These are phyloP conservation scores for Ladona fulva DNA, from an alignment of 1,140 invertebrate species.

Conservation along the genomic window DNA sequence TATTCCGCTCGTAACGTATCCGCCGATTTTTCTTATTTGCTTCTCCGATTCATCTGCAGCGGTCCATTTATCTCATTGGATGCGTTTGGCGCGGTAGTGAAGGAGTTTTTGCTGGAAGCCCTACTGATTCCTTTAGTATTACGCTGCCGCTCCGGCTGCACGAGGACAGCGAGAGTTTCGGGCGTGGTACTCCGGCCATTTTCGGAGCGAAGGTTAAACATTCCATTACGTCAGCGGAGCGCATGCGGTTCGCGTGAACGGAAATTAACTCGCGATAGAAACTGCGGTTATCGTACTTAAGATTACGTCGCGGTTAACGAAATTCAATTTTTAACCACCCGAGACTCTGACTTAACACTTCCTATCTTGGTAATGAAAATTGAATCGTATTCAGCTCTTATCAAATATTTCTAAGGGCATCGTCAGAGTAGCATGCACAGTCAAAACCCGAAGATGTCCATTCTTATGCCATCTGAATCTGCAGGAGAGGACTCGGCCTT, in stretches of 20 bases:
- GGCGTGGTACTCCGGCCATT: constrained; percentile 3
- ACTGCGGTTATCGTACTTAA: no score
- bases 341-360: no score
- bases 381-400: no score
- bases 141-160: not conserved
- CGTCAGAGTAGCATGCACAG: no score
- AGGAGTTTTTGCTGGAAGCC: not conserved
- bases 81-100: not conserved
- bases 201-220: constrained; percentile 8
- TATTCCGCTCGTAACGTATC: not conserved
- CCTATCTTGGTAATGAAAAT: no score
- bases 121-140: not conserved
- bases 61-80: not conserved
- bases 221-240: not conserved
- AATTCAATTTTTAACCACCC: no score
- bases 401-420: no score
- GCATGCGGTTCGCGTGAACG: constrained; percentile 1
- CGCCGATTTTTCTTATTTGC: not conserved
- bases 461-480: no score
- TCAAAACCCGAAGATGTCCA: no score
- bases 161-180: not conserved
- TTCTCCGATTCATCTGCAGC: not conserved
- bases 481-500: no score
- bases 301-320: no score
- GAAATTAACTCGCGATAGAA: not conserved